Percentiles rank a stretch among this genome's conserved stretches.
These are phyloP conservation scores for Onthophagus sagittarius DNA, from an alignment of 2,888 invertebrate species.

Conservation along the genomic window DNA sequence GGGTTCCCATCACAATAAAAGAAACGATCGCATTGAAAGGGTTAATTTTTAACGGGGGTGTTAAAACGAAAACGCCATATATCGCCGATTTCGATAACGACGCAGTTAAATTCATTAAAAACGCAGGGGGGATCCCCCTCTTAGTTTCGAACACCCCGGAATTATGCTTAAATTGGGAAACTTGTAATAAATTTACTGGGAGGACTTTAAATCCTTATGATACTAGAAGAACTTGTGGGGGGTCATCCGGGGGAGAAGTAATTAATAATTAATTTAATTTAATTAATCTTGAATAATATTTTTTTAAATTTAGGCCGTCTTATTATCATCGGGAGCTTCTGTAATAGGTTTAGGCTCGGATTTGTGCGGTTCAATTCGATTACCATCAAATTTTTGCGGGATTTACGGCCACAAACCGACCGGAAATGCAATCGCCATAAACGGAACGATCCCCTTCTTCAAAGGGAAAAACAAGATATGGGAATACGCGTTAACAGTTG, in stretches of 20 bases:
- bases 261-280: background rate
- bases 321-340: constrained; percentile 73
- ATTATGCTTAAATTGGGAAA: constrained; percentile 89
- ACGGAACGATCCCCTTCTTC: constrained; percentile 56
- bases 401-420: constrained; percentile 92
- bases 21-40: constrained; percentile 55
- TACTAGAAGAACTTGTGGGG: constrained; percentile 80
- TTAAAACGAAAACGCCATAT: constrained; percentile 38
- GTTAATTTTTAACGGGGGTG: constrained; percentile 41
- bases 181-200: constrained; percentile 81
- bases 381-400: constrained; percentile 92
- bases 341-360: constrained; percentile 89
- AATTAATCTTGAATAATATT: background rate
- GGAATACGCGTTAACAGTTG: constrained; percentile 66
- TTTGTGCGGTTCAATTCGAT: constrained; percentile 92
- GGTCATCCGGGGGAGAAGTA: constrained; percentile 87
- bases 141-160: constrained; percentile 91
- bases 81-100: constrained; percentile 71
- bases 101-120: constrained; percentile 62
- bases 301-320: constrained; percentile 52
- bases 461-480: constrained; percentile 55
- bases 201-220: constrained; percentile 84
- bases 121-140: constrained; percentile 85
- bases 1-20: constrained; percentile 81
- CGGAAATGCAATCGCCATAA: constrained; percentile 57